Evolutionary conservation across 2,888 invertebrate genomes (phyloP), one percentile per base, ranked within the genome.

Genomic region (Bombylius discolor): DNA sequence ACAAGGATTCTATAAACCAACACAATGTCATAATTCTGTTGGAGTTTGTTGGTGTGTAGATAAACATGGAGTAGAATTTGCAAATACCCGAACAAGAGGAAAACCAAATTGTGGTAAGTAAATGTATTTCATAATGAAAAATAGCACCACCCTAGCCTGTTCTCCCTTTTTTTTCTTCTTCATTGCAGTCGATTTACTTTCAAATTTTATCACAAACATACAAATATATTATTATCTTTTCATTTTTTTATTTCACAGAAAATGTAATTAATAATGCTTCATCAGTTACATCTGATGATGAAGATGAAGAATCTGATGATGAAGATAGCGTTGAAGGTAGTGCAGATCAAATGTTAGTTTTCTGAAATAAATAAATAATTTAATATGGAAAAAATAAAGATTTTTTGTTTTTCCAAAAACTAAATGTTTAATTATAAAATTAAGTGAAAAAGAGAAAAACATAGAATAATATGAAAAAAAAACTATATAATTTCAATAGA

Each of bases 41-140:
- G 89, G 86, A 59, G 84, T 90, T 71, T 93, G 93, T 76, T 93
- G 93, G 93, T 93, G 92, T 77, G 91, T 92, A 63, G 91, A 93
- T 77, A 84, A 87, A 71, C 92, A 92, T 75, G 93, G 93, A 55
- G 88, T 87, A 49, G 92, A 92, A 76, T 84, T 84, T 67, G 82
- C 90, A 63, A 89, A 88, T 70, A 87, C 90, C 63, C 85, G 91
- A 70, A 85, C 87, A 61, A 79, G 85, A 71, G 84, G 89, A 73
- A 86, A 84, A 73, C 86, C 87, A 58, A 84, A 83, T 73, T 88
- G 88, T 72, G 85, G 87, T 87, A 76, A 79, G 80, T 77, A 5
- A 39, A 34, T 44, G 5, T 39, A 39, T 7, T 39, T 39, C 3
- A 39, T 9, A 39, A 39, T 39, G 7, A 9, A 9, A n/a, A n/a